These are phyloP conservation scores for Chesias legatella DNA, from an alignment of 2,888 invertebrate species.

Conservation along the genomic window DNA sequence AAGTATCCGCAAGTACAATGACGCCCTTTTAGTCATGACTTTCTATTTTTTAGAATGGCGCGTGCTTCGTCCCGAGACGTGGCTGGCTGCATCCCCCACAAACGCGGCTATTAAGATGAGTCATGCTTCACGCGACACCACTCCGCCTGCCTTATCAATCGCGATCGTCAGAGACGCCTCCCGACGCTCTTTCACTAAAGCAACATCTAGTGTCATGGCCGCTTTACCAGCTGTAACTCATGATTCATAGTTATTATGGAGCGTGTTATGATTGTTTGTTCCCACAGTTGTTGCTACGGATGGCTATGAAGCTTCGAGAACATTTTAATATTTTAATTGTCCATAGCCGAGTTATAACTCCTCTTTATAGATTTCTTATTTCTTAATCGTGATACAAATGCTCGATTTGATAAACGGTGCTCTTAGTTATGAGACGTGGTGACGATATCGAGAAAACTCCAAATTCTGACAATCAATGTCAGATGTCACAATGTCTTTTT, in stretches of 20 bases:
- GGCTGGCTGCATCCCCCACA: constrained; percentile 54
- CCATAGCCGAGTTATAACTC: no score
- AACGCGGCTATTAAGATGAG: constrained; percentile 77
- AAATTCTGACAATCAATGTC: no score
- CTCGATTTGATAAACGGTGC: no score
- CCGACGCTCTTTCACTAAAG: constrained; percentile 31
- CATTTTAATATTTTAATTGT: no score
- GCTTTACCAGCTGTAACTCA: constrained; percentile 13
- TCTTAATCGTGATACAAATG: no score
- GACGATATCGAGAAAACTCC: no score
- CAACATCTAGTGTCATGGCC: constrained; percentile 10
- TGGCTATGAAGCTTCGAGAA: constrained; percentile 2
- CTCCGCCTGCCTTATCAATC: constrained; percentile 64
- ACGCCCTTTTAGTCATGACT: constrained; percentile 11
- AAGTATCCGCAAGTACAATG: constrained; percentile 1
- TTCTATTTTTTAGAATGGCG: constrained; percentile 33
- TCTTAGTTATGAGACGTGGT: no score
- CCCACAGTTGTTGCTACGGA: constrained; percentile 11
- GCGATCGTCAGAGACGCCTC: constrained; percentile 49
- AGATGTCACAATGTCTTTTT: no score
- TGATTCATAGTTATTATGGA: constrained; percentile 21
- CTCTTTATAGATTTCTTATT: no score
- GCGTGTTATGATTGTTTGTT: constrained; percentile 9
- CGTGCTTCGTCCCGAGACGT: constrained; percentile 46
- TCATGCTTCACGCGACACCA: constrained; percentile 71